Evolutionary conservation across 2,113 vertebrate genomes (phyloP).

Genomic region (Chaetodon auriga): DNA sequence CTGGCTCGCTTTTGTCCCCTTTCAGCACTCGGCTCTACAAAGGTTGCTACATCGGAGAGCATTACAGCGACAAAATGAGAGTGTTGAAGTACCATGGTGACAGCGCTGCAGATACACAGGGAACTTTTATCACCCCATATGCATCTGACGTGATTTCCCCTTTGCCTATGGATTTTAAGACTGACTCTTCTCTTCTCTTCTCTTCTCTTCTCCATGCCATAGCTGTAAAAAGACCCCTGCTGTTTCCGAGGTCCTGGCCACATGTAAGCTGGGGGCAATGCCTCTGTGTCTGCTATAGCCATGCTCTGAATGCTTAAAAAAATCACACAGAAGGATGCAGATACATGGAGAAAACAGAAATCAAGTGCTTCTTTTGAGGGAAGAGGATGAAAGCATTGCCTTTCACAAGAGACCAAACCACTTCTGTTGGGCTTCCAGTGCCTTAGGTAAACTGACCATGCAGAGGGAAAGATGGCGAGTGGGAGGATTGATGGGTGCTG

Average conservation of each 20-base stretch:
- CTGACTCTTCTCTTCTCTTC: slow-evolving; percentile 9
- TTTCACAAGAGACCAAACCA: slow-evolving; percentile 50
- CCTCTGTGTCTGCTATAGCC: slow-evolving; percentile 14
- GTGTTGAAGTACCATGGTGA: slow-evolving; percentile 28
- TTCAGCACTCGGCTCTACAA: slow-evolving; percentile 39
- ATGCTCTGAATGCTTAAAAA: slow-evolving; percentile 37
- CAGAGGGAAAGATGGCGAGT: slow-evolving; percentile 27
- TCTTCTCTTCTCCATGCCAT: background rate
- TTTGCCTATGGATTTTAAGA: slow-evolving; percentile 16
- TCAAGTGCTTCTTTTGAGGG: slow-evolving; percentile 31
- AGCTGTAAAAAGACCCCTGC: background rate
- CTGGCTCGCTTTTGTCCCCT: slow-evolving; percentile 29
- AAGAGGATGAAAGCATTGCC: slow-evolving; percentile 56
- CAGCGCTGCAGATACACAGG: slow-evolving; percentile 14
- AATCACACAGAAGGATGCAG: slow-evolving; percentile 43
- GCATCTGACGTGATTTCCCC: slow-evolving; percentile 7
- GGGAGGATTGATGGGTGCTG: slow-evolving; percentile 1
- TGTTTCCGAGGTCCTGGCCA: slow-evolving; percentile 39
- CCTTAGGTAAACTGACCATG: slow-evolving; percentile 61
- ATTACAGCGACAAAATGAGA: slow-evolving; percentile 50
- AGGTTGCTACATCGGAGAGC: slow-evolving; percentile 54
- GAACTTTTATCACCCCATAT: slow-evolving; percentile 41
- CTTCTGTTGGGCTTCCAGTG: slow-evolving; percentile 46
- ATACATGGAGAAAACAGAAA: slow-evolving; percentile 32
- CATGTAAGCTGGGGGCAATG: slow-evolving; percentile 44